Percentiles rank a stretch among this genome's conserved stretches.
These are phyloP conservation scores for Eustalomyia histrio DNA, from an alignment of 2,888 invertebrate genomes.

Conservation along the genomic window DNA sequence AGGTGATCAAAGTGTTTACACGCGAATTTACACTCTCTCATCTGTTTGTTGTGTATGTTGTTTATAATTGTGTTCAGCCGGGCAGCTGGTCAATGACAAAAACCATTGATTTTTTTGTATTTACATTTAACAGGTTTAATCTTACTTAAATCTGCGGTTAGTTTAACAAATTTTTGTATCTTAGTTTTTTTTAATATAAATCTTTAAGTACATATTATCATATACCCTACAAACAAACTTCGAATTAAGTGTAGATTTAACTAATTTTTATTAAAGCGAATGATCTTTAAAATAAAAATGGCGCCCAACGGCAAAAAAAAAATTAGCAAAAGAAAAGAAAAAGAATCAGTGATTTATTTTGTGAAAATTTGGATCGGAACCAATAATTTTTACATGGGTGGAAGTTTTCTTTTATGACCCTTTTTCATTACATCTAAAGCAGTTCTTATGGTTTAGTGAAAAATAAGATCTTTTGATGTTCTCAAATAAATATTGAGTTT, in stretches of 20 bases:
- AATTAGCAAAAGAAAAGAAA: too few species aligned
- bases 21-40: conserved; percentile 80
- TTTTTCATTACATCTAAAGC: too few species aligned
- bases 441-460: too few species aligned
- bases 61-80: conserved; percentile 50
- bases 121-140: conserved; percentile 57
- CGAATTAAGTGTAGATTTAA: neutral
- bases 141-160: conserved; percentile 47
- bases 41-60: conserved; percentile 71
- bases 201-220: too few species aligned
- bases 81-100: conserved; percentile 66
- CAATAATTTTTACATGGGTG: too few species aligned
- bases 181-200: conserved; percentile 34
- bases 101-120: conserved; percentile 54
- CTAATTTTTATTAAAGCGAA: neutral
- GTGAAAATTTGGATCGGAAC: too few species aligned
- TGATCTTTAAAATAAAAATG: neutral
- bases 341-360: too few species aligned
- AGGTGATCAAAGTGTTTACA: conserved; percentile 80
- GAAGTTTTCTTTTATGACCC: too few species aligned
- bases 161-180: conserved; percentile 32
- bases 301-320: too few species aligned
- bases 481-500: too few species aligned
- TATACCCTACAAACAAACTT: neutral
- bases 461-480: too few species aligned